These are phyloP conservation scores for Eurystomus glaucurus DNA, from an alignment of 2,797 vertebrate genomes.

Conservation along the genomic window DNA sequence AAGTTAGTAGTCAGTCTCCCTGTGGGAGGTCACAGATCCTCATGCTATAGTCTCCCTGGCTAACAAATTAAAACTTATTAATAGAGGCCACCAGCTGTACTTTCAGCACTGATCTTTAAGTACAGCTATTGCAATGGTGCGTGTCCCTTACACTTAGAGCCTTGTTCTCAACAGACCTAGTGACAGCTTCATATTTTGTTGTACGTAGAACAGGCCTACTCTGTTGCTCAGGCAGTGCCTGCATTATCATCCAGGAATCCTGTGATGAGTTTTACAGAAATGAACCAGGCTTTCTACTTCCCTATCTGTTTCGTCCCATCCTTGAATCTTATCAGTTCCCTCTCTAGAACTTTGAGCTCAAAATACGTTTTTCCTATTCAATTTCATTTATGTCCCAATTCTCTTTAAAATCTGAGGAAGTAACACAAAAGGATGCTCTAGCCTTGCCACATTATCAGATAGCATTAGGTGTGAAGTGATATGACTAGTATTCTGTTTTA, in stretches of 20 bases:
- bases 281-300: not conserved
- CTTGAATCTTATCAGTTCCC: not conserved
- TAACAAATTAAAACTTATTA: not conserved
- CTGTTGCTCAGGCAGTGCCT: not conserved
- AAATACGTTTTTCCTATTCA: not conserved
- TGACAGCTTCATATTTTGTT: not conserved
- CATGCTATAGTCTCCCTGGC: not conserved
- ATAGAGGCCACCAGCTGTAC: not conserved
- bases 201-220: not conserved
- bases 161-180: not conserved
- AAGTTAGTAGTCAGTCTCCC: not conserved
- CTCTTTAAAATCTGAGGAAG: not conserved
- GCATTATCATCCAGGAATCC: not conserved
- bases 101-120: not conserved
- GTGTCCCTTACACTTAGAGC: not conserved
- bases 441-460: not conserved
- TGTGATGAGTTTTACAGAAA: not conserved
- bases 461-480: not conserved
- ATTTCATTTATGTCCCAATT: not conserved
- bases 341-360: not conserved
- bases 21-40: not conserved
- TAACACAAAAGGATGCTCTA: not conserved
- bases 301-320: not conserved
- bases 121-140: not conserved
- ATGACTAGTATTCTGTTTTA: not conserved